Evolutionary conservation across 1,140 invertebrate genomes (phyloP).

Genomic region (Anthonomus grandis): DNA sequence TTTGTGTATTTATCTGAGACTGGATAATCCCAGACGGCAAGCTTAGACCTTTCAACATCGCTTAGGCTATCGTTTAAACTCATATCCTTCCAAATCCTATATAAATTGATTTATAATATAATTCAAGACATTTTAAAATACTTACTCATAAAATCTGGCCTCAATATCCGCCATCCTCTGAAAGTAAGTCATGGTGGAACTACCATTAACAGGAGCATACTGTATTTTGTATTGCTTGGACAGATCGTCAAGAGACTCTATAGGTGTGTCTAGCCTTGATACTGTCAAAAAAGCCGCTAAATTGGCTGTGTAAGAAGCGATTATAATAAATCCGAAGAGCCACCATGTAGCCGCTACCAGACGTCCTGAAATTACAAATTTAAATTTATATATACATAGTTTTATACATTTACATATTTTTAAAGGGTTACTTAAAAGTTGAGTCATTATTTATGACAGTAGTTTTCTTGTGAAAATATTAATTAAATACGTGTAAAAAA

Average conservation of each 20-base stretch:
- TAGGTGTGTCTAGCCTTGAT: slow-evolving; percentile 84
- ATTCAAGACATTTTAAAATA: slow-evolving; percentile 19
- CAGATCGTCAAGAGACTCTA: slow-evolving; percentile 89
- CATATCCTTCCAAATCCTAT: slow-evolving; percentile 97
- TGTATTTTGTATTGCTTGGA: slow-evolving; percentile 94
- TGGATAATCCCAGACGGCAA: slow-evolving; percentile 98
- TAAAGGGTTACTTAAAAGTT: too few species aligned
- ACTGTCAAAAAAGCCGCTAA: slow-evolving; percentile 93
- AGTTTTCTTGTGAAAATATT: too few species aligned
- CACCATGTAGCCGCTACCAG: slow-evolving; percentile 96
- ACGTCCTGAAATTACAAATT: slow-evolving; percentile 52
- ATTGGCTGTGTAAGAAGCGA: slow-evolving; percentile 97
- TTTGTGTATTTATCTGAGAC: slow-evolving; percentile 98
- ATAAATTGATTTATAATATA: slow-evolving; percentile 27
- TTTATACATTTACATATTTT: too few species aligned
- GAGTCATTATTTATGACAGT: too few species aligned
- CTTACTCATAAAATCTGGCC: slow-evolving; percentile 90
- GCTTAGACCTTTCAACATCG: slow-evolving; percentile 83
- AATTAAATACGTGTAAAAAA: too few species aligned
- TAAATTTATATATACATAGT: too few species aligned
- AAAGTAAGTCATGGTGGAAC: slow-evolving; percentile 89
- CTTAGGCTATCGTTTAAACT: slow-evolving; percentile 89
- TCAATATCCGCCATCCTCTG: slow-evolving; percentile 95
- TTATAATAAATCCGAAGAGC: slow-evolving; percentile 97
- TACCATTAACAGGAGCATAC: slow-evolving; percentile 84